Conservation (phyloP, 2,888 invertebrate genomes). For the Drosophila nr. fundita region DNA sequence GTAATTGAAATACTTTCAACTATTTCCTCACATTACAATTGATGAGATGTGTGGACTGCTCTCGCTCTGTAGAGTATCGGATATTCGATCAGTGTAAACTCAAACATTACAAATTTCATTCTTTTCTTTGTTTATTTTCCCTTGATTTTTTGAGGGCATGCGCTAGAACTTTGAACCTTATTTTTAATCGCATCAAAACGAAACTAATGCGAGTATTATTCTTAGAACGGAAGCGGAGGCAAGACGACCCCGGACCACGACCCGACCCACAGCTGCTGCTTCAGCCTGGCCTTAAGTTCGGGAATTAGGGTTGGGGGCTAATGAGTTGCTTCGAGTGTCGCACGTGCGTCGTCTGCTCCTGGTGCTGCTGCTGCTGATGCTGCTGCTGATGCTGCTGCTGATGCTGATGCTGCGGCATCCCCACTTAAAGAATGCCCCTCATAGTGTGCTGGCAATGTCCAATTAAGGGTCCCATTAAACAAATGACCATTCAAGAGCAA, state of each 20-base stretch:
- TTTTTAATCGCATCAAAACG: constrained; percentile 75
- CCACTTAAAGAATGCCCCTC: constrained; percentile 49
- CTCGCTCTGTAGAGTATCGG: constrained; percentile 9
- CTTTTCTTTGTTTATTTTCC: constrained; percentile 8
- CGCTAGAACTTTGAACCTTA: constrained; percentile 42
- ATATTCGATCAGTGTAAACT: constrained; percentile 4
- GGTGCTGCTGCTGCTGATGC: constrained; percentile 7
- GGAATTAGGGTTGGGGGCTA: constrained; percentile 47
- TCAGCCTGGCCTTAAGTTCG: constrained; percentile 20
- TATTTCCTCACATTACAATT: neutral
- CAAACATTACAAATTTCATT: neutral
- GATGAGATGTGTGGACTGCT: no score
- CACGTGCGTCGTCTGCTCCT: constrained; percentile 67
- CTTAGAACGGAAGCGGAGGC: constrained; percentile 65
- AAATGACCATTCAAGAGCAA: constrained; percentile 69
- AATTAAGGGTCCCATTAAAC: constrained; percentile 69
- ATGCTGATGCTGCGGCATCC: constrained; percentile 20
- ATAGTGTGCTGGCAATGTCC: constrained; percentile 43
- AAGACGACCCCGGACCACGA: constrained; percentile 6
- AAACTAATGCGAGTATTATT: constrained; percentile 77
- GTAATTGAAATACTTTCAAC: neutral
- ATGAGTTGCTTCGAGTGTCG: constrained; percentile 76
- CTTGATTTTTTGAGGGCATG: constrained; percentile 15
- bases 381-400: constrained; percentile 11
- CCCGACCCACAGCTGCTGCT: constrained; percentile 44